Conservation (phyloP, 1,140 invertebrate genomes). For the Globodera rostochiensis region DNA sequence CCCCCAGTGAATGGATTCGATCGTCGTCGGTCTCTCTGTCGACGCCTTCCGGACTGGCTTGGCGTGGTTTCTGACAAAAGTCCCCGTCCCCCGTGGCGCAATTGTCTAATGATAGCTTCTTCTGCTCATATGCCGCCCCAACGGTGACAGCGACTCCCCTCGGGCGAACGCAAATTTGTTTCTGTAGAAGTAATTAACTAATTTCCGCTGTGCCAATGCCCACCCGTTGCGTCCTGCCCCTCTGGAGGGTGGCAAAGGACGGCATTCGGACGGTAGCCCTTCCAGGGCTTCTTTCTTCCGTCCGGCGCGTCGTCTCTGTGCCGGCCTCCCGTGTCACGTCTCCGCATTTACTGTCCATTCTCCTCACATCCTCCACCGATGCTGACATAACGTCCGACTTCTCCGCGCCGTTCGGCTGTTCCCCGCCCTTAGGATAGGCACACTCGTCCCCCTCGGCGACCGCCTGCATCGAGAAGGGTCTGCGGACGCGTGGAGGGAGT, state of each 20-base stretch:
- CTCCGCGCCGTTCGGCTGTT: background rate
- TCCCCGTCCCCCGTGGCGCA: background rate
- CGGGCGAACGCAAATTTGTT: background rate
- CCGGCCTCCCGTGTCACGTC: conserved; percentile 19
- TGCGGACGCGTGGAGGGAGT: background rate
- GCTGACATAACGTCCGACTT: background rate
- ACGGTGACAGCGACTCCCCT: background rate
- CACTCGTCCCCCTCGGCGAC: conserved; percentile 25
- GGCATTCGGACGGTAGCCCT: conserved; percentile 17
- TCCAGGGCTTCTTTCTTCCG: conserved; percentile 29
- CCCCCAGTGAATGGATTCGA: no score
- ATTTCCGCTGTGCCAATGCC: background rate
- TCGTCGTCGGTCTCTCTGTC: background rate
- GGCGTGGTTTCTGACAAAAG: background rate
- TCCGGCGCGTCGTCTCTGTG: conserved; percentile 40
- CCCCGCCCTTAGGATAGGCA: background rate
- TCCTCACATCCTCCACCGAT: background rate
- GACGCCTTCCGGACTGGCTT: background rate
- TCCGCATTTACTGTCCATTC: background rate
- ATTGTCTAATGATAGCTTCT: background rate
- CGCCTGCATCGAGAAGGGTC: conserved; percentile 61
- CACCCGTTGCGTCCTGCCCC: conserved; percentile 6
- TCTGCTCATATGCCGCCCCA: background rate
- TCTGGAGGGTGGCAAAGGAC: conserved; percentile 45
- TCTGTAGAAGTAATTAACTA: background rate